Percentiles rank a stretch among this genome's conserved stretches.
Evolutionary conservation across 2,113 vertebrate genomes (phyloP).

Genomic region (Halichoerus grypus): DNA sequence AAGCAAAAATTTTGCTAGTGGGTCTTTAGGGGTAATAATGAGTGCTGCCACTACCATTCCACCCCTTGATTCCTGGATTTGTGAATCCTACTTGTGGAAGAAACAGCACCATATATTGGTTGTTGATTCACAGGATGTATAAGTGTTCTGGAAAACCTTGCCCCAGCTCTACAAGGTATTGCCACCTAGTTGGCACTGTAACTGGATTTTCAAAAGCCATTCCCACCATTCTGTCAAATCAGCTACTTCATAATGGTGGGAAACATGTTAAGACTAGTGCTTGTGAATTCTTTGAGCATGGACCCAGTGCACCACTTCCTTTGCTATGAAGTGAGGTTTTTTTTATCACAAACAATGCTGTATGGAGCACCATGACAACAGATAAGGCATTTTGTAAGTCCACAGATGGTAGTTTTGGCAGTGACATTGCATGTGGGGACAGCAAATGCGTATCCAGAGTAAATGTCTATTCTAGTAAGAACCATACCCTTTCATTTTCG

Average conservation of each 20-base stretch:
- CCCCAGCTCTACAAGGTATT: neutral
- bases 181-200: neutral
- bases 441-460: neutral
- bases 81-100: neutral
- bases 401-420: neutral
- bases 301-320: neutral
- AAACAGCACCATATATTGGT: neutral
- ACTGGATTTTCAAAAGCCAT: neutral
- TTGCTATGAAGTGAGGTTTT: neutral
- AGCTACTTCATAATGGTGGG: neutral
- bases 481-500: neutral
- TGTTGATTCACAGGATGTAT: neutral
- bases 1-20: neutral
- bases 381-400: neutral
- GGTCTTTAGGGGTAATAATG: neutral
- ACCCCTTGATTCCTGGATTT: neutral
- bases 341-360: neutral
- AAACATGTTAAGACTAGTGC: neutral
- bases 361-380: neutral
- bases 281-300: neutral
- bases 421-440: neutral
- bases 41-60: neutral
- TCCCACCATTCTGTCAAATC: neutral
- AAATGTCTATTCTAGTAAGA: neutral
- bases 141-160: neutral